These are phyloP conservation scores for Papilio helenus DNA, from an alignment of 1,140 invertebrate species.

Conservation along the genomic window DNA sequence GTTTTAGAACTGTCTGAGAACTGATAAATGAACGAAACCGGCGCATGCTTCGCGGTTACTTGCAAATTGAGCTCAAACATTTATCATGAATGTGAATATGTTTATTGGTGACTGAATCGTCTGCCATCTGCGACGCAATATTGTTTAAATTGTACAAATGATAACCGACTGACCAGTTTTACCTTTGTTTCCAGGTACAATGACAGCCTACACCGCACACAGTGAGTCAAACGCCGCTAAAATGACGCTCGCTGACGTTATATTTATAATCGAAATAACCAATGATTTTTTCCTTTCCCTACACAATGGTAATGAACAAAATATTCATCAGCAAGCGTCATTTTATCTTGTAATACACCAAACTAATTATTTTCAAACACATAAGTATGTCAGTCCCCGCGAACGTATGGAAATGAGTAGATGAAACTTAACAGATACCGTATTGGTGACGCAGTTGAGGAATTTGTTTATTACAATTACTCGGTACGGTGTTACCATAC, in stretches of 20 bases:
- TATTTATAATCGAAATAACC: slow-evolving; percentile 38
- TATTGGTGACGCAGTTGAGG: slow-evolving; percentile 33
- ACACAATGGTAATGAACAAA: neutral
- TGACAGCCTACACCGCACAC: slow-evolving; percentile 69
- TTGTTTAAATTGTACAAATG: slow-evolving; percentile 35
- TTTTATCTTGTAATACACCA: slow-evolving; percentile 35
- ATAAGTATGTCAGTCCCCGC: slow-evolving; percentile 26
- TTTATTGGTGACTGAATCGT: slow-evolving; percentile 18
- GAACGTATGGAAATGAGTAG: slow-evolving; percentile 39
- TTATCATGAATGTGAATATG: slow-evolving; percentile 17
- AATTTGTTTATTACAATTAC: slow-evolving; percentile 39
- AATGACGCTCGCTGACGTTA: slow-evolving; percentile 63
- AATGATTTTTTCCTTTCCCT: neutral
- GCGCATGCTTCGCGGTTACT: slow-evolving; percentile 17
- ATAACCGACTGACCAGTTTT: slow-evolving; percentile 54
- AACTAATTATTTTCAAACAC: slow-evolving; percentile 19
- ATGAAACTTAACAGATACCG: slow-evolving; percentile 23
- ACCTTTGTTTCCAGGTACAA: slow-evolving; percentile 75
- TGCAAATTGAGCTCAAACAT: neutral
- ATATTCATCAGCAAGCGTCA: slow-evolving; percentile 51
- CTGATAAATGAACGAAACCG: slow-evolving; percentile 25
- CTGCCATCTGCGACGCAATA: slow-evolving; percentile 29
- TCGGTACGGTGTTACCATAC: slow-evolving; percentile 24
- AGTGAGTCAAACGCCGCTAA: slow-evolving; percentile 68
- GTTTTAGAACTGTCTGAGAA: slow-evolving; percentile 34